These are phyloP conservation scores for Hemicordylus capensis DNA, from an alignment of 2,113 vertebrate genomes.

Conservation along the genomic window DNA sequence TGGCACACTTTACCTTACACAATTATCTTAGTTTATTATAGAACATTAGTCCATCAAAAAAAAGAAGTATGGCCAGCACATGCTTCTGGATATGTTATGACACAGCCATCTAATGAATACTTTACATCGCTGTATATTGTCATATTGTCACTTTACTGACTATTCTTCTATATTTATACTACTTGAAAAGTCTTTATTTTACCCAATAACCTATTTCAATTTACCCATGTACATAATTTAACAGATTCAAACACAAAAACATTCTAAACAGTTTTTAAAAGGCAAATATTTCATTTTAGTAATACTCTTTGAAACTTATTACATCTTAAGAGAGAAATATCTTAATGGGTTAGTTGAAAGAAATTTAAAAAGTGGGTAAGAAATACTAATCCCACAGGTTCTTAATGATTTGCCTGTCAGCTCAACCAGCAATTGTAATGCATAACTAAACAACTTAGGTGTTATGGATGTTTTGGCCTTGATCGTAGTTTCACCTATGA, in stretches of 20 bases:
- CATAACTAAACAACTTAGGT: neutral
- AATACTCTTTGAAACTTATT: too few relatives aligned
- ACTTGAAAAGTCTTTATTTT: too few relatives aligned
- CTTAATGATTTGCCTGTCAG: neutral
- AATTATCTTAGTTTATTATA: too few relatives aligned
- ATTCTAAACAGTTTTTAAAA: neutral
- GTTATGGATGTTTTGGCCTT: neutral
- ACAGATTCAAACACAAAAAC: neutral
- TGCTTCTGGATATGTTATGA: too few relatives aligned
- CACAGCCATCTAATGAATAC: conserved; percentile 1
- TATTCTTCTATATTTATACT: neutral
- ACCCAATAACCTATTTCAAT: too few relatives aligned
- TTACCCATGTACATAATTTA: neutral
- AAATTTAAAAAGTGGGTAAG: too few relatives aligned
- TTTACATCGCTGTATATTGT: neutral
- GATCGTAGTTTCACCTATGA: neutral
- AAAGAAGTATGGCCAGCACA: neutral
- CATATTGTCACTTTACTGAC: neutral
- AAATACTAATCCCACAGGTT: neutral
- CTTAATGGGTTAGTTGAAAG: neutral
- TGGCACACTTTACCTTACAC: too few relatives aligned
- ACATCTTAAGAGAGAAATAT: neutral
- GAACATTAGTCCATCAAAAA: conserved; percentile 3
- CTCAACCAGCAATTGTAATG: neutral
- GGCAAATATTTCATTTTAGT: neutral